Evolutionary conservation across 2,113 vertebrate species (phyloP).

Genomic region (Burhinus bistriatus): DNA sequence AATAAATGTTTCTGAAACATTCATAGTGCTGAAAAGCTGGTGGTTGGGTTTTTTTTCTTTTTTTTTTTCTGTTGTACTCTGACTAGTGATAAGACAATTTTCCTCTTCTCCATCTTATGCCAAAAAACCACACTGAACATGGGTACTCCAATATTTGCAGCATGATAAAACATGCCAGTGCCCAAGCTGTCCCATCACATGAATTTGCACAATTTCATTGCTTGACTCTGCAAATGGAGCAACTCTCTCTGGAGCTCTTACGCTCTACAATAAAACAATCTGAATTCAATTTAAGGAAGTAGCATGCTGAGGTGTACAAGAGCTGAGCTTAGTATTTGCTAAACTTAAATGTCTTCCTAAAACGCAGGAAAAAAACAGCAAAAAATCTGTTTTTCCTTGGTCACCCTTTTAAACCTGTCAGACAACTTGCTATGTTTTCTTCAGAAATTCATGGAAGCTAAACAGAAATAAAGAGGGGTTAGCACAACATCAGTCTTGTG

Average conservation of each 20-base stretch:
- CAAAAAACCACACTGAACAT: not conserved
- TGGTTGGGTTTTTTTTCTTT: fast-evolving
- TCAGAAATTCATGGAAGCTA: no score
- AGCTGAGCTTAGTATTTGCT: not conserved
- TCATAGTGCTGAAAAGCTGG: not conserved
- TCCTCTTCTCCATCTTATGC: not conserved
- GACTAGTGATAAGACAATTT: not conserved
- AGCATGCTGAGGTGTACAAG: not conserved
- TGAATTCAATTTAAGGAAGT: not conserved
- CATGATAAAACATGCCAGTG: not conserved
- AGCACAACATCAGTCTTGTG: no score
- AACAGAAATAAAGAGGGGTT: no score
- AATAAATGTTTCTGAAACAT: not conserved
- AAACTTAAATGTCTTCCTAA: not conserved
- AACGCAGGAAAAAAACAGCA: not conserved
- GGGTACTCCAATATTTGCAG: not conserved
- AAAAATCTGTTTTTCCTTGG: fast-evolving
- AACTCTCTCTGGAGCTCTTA: not conserved
- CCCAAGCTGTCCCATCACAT: not conserved
- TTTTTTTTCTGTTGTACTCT: not conserved
- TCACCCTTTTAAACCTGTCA: not conserved
- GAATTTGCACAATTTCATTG: not conserved
- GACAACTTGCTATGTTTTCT: no score
- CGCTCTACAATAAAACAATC: not conserved
- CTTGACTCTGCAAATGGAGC: not conserved